Conservation (phyloP, 2,797 vertebrate species). For the Trichosurus vulpecula region DNA sequence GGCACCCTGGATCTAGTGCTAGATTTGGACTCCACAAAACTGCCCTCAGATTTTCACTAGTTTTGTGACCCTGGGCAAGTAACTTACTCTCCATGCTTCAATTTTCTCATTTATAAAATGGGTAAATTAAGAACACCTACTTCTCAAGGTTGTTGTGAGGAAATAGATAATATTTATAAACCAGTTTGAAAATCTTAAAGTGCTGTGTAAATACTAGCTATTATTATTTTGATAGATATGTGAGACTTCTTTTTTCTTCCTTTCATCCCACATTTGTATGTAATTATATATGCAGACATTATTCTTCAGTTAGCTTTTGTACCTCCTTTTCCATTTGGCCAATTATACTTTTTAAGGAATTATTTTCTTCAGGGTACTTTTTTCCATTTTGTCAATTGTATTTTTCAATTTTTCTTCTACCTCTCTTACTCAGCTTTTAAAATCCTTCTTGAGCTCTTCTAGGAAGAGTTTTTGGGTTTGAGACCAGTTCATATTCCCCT, state of each 20-base stretch:
- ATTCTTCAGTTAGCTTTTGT: no score
- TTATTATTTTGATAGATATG: not conserved
- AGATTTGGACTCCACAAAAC: not conserved
- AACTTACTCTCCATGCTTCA: not conserved
- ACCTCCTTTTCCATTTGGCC: no score
- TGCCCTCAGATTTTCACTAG: not conserved
- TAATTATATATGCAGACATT: not conserved
- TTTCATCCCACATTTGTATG: not conserved
- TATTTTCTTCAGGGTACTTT: no score
- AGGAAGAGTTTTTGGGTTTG: no score
- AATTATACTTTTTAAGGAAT: no score
- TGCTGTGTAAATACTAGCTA: not conserved
- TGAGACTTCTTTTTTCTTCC: not conserved
- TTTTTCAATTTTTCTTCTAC: no score
- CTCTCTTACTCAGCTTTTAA: no score
- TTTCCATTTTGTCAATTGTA: no score
- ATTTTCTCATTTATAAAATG: not conserved
- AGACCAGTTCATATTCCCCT: no score
- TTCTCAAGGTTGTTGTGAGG: not conserved
- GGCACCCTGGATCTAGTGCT: not conserved
- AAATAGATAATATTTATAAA: not conserved
- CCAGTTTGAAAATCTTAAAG: not conserved
- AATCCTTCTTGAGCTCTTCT: no score
- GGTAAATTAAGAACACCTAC: not conserved
- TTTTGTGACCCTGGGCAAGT: not conserved